phyloP scores from a whole-genome alignment of 2,888 invertebrate genomes.

The Nephrotoma flavescens region DNA sequence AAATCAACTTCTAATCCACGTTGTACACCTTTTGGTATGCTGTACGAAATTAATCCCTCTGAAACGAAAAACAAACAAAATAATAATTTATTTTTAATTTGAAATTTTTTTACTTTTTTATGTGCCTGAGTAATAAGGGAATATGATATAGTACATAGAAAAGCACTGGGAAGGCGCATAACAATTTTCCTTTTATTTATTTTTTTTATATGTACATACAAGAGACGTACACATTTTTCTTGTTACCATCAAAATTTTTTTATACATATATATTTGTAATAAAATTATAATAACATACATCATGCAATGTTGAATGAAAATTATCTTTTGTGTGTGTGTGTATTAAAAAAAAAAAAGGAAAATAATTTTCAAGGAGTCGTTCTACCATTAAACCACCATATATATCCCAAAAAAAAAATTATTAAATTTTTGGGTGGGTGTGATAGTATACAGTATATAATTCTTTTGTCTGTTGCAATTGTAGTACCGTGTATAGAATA shows the following conservation, averaged over 20 bases:
- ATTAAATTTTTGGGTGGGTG: neutral
- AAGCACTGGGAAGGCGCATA: neutral
- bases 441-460: neutral
- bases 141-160: neutral
- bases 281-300: slow-evolving; percentile 4
- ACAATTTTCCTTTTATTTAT: neutral
- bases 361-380: neutral
- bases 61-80: slow-evolving; percentile 20
- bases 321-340: neutral
- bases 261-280: neutral
- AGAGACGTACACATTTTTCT: neutral
- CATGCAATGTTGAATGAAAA: neutral
- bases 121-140: neutral
- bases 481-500: neutral
- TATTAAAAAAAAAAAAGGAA: neutral
- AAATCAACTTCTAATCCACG: slow-evolving; percentile 60
- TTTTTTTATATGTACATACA: neutral
- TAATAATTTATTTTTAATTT: neutral
- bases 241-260: neutral
- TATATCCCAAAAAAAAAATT: neutral
- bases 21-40: slow-evolving; percentile 57
- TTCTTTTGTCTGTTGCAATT: neutral
- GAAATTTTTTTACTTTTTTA: neutral
- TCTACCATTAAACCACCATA: neutral
- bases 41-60: slow-evolving; percentile 69